phyloP scores from a whole-genome alignment of 1,140 invertebrate species.

The Brachionus koreanus region DNA sequence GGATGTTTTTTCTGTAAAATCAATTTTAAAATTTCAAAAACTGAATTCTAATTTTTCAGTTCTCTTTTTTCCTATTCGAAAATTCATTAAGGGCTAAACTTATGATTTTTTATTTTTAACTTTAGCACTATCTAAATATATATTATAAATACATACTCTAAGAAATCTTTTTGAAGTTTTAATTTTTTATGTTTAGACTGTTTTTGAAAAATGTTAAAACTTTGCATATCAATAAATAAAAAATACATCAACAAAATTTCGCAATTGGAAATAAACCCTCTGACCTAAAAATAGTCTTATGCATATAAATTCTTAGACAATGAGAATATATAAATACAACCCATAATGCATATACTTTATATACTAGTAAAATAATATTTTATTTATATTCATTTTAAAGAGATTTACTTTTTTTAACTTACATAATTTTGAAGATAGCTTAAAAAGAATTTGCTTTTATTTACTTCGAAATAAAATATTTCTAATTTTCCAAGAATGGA shows the following conservation, averaged over 20 bases:
- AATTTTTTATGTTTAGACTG: too few species aligned
- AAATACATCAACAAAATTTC: not conserved
- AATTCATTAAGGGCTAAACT: too few species aligned
- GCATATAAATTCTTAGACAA: not conserved
- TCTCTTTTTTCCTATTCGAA: too few species aligned
- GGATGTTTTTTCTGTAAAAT: too few species aligned
- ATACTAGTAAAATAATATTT: not conserved
- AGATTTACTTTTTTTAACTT: not conserved
- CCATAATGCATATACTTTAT: not conserved
- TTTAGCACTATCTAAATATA: too few species aligned
- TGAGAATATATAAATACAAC: not conserved
- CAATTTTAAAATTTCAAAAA: too few species aligned
- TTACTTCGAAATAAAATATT: not conserved
- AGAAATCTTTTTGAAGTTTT: too few species aligned
- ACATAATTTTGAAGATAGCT: conserved; percentile 20
- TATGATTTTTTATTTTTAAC: too few species aligned
- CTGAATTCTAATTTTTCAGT: too few species aligned
- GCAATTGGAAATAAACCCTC: not conserved
- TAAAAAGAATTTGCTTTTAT: not conserved
- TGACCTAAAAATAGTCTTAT: not conserved
- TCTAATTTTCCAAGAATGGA: conserved; percentile 19
- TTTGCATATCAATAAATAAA: too few species aligned
- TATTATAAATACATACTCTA: too few species aligned
- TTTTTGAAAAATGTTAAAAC: too few species aligned
- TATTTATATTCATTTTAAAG: not conserved